These are phyloP conservation scores for Agonum fuliginosum DNA, from an alignment of 2,888 invertebrate genomes.

Conservation along the genomic window DNA sequence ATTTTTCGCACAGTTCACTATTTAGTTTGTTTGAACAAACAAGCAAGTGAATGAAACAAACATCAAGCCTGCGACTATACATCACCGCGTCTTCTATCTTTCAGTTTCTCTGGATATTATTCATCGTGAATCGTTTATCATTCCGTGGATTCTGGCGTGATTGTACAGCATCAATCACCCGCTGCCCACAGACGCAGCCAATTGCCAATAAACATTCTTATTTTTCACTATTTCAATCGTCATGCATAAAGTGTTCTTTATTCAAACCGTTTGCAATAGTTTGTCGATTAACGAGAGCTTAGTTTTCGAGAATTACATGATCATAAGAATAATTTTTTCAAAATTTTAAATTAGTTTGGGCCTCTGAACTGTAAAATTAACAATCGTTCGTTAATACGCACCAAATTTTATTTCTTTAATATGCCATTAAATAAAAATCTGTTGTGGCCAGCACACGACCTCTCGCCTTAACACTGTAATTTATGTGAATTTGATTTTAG, in stretches of 20 bases:
- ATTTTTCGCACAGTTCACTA: no score
- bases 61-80: constrained; percentile 53
- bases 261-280: no score
- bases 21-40: no score
- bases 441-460: no score
- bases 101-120: constrained; percentile 50
- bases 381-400: no score
- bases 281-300: background rate
- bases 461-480: no score
- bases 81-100: constrained; percentile 49
- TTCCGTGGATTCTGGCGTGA: constrained; percentile 58
- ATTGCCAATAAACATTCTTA: background rate
- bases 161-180: constrained; percentile 56
- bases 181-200: background rate
- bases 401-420: no score
- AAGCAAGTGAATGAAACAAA: constrained; percentile 58
- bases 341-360: no score
- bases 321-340: no score
- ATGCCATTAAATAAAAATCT: no score
- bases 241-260: background rate
- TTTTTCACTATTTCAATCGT: background rate
- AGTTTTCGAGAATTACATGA: background rate
- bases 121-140: constrained; percentile 58
- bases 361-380: no score
- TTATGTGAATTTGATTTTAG: no score